Conservation (phyloP, 2,888 invertebrate species). For the Bibio marci region DNA sequence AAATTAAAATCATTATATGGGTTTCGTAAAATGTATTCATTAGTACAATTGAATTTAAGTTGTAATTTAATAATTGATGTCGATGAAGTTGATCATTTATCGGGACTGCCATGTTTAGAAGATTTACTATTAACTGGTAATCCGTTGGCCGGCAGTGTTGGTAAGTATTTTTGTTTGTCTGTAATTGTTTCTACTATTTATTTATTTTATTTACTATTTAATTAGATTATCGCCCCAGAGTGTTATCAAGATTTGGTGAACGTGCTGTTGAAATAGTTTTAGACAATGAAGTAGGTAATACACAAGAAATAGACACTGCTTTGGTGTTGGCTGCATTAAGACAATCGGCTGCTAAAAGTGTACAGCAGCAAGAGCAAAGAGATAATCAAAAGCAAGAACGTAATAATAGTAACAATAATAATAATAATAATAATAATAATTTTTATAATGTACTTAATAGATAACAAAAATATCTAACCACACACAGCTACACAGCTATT, state of each 20-base stretch:
- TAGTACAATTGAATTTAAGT: constrained; percentile 72
- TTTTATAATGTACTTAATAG: no score
- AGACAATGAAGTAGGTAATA: constrained; percentile 74
- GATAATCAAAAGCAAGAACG: no score
- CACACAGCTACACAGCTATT: no score
- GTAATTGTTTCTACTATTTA: not conserved
- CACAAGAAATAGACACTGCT: constrained; percentile 82
- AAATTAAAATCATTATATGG: constrained; percentile 52
- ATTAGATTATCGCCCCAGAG: constrained; percentile 82
- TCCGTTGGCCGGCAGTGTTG: constrained; percentile 51
- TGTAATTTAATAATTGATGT: constrained; percentile 69
- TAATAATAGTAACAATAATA: no score
- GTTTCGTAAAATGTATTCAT: constrained; percentile 67
- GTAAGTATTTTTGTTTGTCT: constrained; percentile 14
- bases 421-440: no score
- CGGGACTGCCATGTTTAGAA: constrained; percentile 71
- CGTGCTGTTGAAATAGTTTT: constrained; percentile 69
- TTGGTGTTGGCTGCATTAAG: constrained; percentile 76
- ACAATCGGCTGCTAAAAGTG: no score
- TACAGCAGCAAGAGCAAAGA: no score
- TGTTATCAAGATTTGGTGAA: constrained; percentile 71
- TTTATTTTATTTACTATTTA: constrained; percentile 30
- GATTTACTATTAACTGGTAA: constrained; percentile 77
- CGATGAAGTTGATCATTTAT: constrained; percentile 63
- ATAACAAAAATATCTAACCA: no score